phyloP scores from a whole-genome alignment of 2,113 vertebrate species.

The Crotalus horridus region DNA sequence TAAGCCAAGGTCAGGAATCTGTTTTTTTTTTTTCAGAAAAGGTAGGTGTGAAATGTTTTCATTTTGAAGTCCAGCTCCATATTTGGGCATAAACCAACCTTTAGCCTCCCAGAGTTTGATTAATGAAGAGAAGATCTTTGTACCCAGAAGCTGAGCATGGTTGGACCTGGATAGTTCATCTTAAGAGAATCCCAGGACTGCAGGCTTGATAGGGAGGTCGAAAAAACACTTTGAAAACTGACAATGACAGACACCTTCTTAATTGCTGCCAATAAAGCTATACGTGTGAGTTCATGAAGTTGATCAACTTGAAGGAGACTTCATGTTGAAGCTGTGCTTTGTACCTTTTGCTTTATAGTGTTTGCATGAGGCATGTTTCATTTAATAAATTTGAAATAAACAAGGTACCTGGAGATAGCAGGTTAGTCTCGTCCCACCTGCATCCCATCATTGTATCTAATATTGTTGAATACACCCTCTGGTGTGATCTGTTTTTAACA shows the following conservation, averaged over 20 bases:
- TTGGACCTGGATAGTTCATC: not conserved
- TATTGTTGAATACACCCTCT: not conserved
- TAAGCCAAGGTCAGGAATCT: not conserved
- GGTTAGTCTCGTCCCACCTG: not conserved
- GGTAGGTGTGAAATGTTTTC: not conserved
- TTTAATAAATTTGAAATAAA: not conserved
- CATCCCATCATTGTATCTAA: not conserved
- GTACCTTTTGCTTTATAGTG: not conserved
- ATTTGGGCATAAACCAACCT: not conserved
- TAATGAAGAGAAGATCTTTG: not conserved
- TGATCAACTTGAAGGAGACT: not conserved
- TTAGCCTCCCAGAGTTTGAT: not conserved
- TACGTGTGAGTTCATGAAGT: not conserved
- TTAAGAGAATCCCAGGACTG: not conserved
- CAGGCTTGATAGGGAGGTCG: not conserved
- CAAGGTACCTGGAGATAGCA: not conserved
- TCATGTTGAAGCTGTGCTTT: not conserved
- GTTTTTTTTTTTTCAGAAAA: not conserved
- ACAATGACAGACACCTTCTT: not conserved
- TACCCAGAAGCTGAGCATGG: not conserved
- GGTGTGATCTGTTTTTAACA: too few species aligned
- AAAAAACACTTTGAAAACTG: not conserved
- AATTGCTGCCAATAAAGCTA: not conserved
- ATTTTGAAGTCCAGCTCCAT: not conserved
- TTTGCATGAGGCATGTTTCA: not conserved